Evolutionary conservation across 2,113 vertebrate species (phyloP).

Genomic region (Scomber scombrus): DNA sequence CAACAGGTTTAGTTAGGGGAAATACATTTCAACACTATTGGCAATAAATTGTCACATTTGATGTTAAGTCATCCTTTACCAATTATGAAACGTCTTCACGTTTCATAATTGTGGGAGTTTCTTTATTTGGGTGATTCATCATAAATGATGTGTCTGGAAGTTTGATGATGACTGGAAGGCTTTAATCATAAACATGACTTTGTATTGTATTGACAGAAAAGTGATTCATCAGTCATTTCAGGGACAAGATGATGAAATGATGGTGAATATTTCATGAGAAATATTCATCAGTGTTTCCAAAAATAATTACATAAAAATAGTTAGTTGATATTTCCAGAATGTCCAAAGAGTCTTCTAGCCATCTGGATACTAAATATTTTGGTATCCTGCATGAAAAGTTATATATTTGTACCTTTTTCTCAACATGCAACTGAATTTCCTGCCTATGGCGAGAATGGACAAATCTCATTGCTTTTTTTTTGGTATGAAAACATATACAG

Average conservation of each 20-base stretch:
- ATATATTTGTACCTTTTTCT: no score
- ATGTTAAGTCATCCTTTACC: slow-evolving; percentile 47
- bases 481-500: no score
- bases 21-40: slow-evolving; percentile 42
- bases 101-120: slow-evolving; percentile 27
- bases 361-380: no score
- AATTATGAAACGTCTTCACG: slow-evolving; percentile 48
- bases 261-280: not conserved
- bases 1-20: slow-evolving; percentile 59
- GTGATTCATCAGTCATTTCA: slow-evolving; percentile 19
- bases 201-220: slow-evolving; percentile 1
- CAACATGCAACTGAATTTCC: no score
- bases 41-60: slow-evolving; percentile 55
- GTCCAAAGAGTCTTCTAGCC: no score
- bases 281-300: slow-evolving; percentile 13
- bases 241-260: slow-evolving; percentile 2
- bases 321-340: no score
- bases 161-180: slow-evolving; percentile 48
- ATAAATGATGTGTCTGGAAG: slow-evolving; percentile 39
- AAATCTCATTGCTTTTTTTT: no score
- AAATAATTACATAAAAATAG: not conserved
- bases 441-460: no score
- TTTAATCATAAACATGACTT: slow-evolving; percentile 35
- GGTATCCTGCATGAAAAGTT: no score
- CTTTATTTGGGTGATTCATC: slow-evolving; percentile 53